Evolutionary conservation across 2,888 invertebrate genomes (phyloP).

Genomic region (Coelopa pilipes): DNA sequence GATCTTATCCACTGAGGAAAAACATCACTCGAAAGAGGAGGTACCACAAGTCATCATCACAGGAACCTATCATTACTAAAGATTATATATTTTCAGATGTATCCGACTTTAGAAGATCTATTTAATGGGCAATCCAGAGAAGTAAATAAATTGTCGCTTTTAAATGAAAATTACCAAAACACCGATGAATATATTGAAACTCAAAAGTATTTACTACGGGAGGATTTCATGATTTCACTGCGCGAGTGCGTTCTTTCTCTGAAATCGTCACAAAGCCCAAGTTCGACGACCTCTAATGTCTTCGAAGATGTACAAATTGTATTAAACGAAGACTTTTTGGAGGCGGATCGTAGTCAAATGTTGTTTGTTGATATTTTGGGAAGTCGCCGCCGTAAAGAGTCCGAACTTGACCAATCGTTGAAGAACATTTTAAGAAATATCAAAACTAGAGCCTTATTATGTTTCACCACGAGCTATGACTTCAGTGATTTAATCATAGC

Average conservation of each 20-base stretch:
- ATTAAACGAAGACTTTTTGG: conserved; percentile 52
- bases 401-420: conserved; percentile 25
- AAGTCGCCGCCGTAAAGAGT: conserved; percentile 25
- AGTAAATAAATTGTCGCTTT: conserved; percentile 70
- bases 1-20: background rate
- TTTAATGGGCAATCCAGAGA: background rate
- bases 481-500: conserved; percentile 78
- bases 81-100: too few relatives aligned
- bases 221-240: conserved; percentile 82
- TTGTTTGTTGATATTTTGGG: conserved; percentile 55
- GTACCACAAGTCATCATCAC: too few relatives aligned
- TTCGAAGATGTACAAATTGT: conserved; percentile 55
- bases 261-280: conserved; percentile 34
- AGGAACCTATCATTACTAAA: too few relatives aligned
- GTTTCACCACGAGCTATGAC: conserved; percentile 74
- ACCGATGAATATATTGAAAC: conserved; percentile 78
- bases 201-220: conserved; percentile 81
- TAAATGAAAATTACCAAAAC: conserved; percentile 68
- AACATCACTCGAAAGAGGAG: too few relatives aligned
- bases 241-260: conserved; percentile 67
- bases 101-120: conserved; percentile 66
- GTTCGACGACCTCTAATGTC: conserved; percentile 33
- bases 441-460: conserved; percentile 74
- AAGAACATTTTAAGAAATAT: conserved; percentile 44
- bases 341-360: conserved; percentile 53